Evolutionary conservation across 2,113 vertebrate genomes (phyloP), one percentile per base, ranked within the genome.

Genomic region (Nymphicus hollandicus): DNA sequence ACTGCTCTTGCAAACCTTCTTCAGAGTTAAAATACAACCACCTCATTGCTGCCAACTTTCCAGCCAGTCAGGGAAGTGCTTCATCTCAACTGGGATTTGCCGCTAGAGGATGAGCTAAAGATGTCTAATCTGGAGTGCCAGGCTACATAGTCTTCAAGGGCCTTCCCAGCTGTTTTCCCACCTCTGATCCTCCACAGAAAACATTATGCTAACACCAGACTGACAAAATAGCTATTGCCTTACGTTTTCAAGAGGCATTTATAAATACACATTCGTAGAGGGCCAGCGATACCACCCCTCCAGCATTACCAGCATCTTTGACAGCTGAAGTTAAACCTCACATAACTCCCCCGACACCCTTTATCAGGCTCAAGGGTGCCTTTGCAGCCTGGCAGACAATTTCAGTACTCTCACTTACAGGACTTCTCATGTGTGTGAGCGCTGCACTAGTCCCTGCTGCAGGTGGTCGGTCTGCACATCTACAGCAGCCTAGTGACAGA

Each of bases 401-500:
- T 64, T 22, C 3, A 46, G 47, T 58, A 56, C 69, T 91, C 70
- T 64, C 18, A 25, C 41, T 69, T 47, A 41, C 50, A 55, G 53
- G 44, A 73, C 17, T 58, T 60, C 78, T 52, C 83, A 66, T 11
- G 29, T 29, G n/a, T 13, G 35, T 77, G 81, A 93, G 91, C 35
- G 43, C 47, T 90, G 43, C 11, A 37, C 92, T 94, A 86, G 90
- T 95, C 95, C 96, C 94, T 96, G 89, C 97, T 96, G 89, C 95
- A 97, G 96, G 94, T 95, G 96, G 71, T 66, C 46, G 39, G 86
- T 98, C 98, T 98, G 98, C 71, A 89, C 98, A 97, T 98, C 91
- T 96, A 98, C 46, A 13, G 91, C 97, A 98, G 98, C 98, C 95
- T 97, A 97, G 98, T 98, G 98, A 98, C 98, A 96, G 91, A 92